A percentile compares a stretch with the other conserved stretches of the same genome.
phyloP scores from a whole-genome alignment of 2,797 vertebrate genomes.

The Bucorvus abyssinicus region DNA sequence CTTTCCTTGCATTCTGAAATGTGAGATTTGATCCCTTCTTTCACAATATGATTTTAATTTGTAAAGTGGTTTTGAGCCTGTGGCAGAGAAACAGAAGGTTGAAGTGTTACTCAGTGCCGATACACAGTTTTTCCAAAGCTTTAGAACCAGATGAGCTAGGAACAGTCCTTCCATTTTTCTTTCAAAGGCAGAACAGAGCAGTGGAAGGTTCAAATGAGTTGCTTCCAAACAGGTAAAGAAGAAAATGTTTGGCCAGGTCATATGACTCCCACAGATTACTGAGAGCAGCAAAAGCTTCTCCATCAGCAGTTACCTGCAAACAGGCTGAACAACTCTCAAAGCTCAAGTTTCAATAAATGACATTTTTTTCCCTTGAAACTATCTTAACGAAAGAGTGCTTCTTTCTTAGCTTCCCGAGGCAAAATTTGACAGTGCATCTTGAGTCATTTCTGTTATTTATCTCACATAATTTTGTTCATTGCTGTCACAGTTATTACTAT shows the following conservation, averaged over 20 bases:
- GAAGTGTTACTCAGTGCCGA: background rate
- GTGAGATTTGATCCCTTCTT: background rate
- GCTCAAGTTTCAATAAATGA: background rate
- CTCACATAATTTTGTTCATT: background rate
- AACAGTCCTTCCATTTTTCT: background rate
- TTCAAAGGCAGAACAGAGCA: background rate
- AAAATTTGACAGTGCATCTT: background rate
- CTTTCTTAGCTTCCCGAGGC: background rate
- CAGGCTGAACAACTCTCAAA: background rate
- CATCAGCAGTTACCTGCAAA: background rate
- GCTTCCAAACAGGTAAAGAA: background rate
- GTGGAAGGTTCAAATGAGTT: background rate
- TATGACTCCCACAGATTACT: accelerated
- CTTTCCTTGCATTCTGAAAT: background rate
- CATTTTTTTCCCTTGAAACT: accelerated
- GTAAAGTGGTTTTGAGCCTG: background rate
- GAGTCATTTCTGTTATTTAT: background rate
- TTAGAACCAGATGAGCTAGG: background rate
- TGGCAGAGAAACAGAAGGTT: background rate
- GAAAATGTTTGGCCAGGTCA: background rate
- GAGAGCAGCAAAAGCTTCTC: background rate
- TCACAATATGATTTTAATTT: background rate
- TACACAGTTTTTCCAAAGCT: background rate
- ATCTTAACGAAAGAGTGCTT: background rate
- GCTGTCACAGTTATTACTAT: background rate